These are phyloP conservation scores for Galerucella nymphaeae DNA, from an alignment of 2,888 invertebrate genomes.

Conservation along the genomic window DNA sequence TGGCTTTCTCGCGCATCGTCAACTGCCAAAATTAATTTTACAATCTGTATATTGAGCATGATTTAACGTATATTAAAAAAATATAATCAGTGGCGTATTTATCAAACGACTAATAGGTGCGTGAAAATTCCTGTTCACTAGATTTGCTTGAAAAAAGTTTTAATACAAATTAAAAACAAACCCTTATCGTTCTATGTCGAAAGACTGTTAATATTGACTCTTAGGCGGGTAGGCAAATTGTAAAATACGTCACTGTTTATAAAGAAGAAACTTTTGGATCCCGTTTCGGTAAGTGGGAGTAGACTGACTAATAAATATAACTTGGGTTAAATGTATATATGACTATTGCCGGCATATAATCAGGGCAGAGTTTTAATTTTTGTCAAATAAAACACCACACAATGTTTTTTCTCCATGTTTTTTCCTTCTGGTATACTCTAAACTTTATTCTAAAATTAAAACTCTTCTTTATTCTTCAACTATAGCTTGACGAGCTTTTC, in stretches of 20 bases:
- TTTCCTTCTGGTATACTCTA: background rate
- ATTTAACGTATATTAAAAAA: no score
- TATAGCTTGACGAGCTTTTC: conserved; percentile 17
- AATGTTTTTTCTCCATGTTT: conserved; percentile 11
- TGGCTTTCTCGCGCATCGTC: no score
- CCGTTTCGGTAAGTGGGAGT: background rate
- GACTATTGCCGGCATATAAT: background rate
- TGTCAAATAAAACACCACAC: conserved; percentile 27
- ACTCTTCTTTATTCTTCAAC: conserved; percentile 35
- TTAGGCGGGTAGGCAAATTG: no score
- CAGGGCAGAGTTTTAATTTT: conserved; percentile 33
- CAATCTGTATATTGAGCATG: no score
- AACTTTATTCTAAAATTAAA: conserved; percentile 34
- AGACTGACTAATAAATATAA: background rate
- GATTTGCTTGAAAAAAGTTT: no score
- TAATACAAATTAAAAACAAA: no score
- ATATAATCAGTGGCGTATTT: no score
- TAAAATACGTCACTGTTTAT: background rate
- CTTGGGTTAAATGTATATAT: background rate
- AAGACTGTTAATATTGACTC: no score
- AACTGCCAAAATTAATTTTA: no score
- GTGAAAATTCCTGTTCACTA: no score
- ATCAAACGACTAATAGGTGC: no score
- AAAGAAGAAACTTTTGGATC: background rate
- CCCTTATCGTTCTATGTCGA: background rate